Evolutionary conservation across 2,888 invertebrate genomes (phyloP).

Genomic region (Coecobrya sp.): DNA sequence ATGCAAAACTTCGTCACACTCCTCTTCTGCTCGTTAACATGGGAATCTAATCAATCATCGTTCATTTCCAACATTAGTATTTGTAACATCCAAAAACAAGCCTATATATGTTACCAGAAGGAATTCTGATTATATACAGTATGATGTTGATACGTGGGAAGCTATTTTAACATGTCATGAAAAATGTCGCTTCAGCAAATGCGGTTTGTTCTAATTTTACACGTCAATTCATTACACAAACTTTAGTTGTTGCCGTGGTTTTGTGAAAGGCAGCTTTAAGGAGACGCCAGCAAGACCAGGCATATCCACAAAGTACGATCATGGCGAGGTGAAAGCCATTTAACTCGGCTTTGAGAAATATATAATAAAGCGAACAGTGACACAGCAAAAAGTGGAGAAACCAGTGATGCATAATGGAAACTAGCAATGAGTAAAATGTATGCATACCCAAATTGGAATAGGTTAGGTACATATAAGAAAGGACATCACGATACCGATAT

Average conservation of each 20-base stretch:
- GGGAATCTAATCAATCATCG: slow-evolving; percentile 40
- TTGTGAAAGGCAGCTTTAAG: neutral
- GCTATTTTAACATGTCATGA: slow-evolving; percentile 1
- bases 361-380: no score
- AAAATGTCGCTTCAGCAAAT: slow-evolving; percentile 37
- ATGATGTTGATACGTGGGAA: slow-evolving; percentile 25
- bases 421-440: no score
- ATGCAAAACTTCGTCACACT: neutral
- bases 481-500: no score
- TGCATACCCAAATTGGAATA: no score
- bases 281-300: neutral
- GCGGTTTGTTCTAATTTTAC: slow-evolving; percentile 49
- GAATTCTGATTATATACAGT: neutral
- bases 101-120: neutral
- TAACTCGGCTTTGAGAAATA: neutral
- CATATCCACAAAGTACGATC: neutral
- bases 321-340: neutral
- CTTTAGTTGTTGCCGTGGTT: neutral
- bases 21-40: neutral
- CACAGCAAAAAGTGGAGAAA: no score
- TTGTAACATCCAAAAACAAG: neutral
- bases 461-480: no score
- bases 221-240: slow-evolving; percentile 21
- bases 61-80: neutral
- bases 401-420: no score